Percentiles rank a stretch among this genome's conserved stretches.
phyloP scores from a whole-genome alignment of 2,797 vertebrate genomes.

The Sebastes itinus region DNA sequence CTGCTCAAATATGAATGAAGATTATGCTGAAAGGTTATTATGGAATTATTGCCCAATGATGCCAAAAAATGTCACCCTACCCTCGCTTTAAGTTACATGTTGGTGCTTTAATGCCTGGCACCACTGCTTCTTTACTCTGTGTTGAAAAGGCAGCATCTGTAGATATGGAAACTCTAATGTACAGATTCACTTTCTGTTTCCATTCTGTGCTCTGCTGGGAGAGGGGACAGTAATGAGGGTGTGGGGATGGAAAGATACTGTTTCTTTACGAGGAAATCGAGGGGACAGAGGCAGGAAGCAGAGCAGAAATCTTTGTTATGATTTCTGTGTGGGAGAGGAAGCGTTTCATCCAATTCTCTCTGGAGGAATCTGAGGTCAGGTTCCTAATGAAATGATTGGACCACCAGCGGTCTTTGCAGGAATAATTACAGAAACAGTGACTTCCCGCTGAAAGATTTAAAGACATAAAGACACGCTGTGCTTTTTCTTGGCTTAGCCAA shows the following conservation, averaged over 20 bases:
- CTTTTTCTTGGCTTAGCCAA: slow-evolving; percentile 17
- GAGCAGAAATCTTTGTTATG: not conserved
- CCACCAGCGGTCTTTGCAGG: slow-evolving; percentile 9
- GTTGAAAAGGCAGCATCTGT: not conserved
- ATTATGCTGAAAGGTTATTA: too few relatives aligned
- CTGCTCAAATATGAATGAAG: too few relatives aligned
- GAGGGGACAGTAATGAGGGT: not conserved
- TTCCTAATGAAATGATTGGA: slow-evolving; percentile 46
- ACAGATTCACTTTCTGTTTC: not conserved
- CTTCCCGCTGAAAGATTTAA: slow-evolving; percentile 7
- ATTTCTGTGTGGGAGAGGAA: slow-evolving; percentile 9
- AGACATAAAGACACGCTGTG: not conserved
- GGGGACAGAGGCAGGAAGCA: not conserved
- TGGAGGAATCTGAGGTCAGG: slow-evolving; percentile 7
- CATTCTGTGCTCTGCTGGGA: not conserved
- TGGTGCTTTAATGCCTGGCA: not conserved
- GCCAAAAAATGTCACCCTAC: too few relatives aligned
- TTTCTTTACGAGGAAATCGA: not conserved
- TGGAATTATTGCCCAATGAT: too few relatives aligned
- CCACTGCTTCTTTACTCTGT: not conserved
- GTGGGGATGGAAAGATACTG: not conserved
- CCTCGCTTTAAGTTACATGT: not conserved
- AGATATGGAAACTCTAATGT: not conserved
- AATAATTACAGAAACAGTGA: slow-evolving; percentile 21
- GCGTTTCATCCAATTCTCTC: slow-evolving; percentile 2